Evolutionary conservation across 2,888 invertebrate species (phyloP).

Genomic region (Choristoneura rosaceana): DNA sequence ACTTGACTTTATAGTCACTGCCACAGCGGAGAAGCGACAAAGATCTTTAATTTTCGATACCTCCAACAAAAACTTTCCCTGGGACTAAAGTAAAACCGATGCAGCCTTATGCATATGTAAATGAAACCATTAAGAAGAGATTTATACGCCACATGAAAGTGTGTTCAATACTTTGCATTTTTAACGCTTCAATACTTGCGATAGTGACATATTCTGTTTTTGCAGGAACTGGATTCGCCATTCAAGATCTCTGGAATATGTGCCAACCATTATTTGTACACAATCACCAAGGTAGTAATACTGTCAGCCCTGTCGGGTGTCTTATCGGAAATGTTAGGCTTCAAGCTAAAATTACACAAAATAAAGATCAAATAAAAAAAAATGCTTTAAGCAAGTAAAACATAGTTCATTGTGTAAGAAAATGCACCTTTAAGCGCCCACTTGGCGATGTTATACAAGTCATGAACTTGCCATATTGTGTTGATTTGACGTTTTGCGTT

Average conservation of each 20-base stretch:
- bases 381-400: background rate
- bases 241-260: constrained; percentile 98
- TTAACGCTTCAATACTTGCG: background rate
- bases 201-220: background rate
- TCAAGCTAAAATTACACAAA: constrained; percentile 98
- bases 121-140: background rate
- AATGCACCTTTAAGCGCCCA: too few species aligned
- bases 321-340: constrained; percentile 97
- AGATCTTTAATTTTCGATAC: too few species aligned
- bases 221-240: constrained; percentile 96
- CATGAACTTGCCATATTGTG: background rate
- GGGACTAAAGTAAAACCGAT: background rate
- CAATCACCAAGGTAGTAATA: constrained; percentile 97
- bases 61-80: background rate
- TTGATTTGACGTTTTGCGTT: background rate
- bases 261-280: constrained; percentile 98
- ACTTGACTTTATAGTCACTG: too few species aligned
- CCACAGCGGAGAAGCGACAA: too few species aligned
- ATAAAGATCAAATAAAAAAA: constrained; percentile 92
- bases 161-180: background rate
- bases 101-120: background rate
- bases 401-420: too few species aligned
- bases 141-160: background rate
- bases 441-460: background rate
- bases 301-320: constrained; percentile 98